These are phyloP conservation scores for Peromyscus aztecus DNA, from an alignment of 2,797 vertebrate species.

Conservation along the genomic window DNA sequence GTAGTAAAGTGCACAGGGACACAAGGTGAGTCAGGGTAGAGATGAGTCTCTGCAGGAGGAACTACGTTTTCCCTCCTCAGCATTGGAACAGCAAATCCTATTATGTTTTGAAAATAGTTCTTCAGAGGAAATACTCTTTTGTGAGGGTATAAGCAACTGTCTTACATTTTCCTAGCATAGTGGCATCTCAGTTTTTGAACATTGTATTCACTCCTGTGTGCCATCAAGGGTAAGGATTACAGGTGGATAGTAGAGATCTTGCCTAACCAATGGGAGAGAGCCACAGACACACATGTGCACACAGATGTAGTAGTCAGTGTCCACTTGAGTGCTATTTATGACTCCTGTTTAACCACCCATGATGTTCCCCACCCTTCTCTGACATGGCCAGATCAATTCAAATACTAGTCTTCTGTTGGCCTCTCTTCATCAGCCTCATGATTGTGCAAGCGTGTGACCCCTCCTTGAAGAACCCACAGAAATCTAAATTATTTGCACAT, in stretches of 20 bases:
- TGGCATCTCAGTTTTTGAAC: background rate
- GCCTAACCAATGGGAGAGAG: no score
- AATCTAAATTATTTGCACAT: background rate
- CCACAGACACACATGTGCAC: background rate
- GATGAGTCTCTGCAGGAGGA: background rate
- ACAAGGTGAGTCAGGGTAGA: background rate
- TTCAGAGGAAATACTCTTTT: conserved; percentile 19
- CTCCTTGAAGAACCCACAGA: no score
- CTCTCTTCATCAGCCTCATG: background rate
- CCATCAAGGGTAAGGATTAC: no score
- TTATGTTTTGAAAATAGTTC: conserved; percentile 19
- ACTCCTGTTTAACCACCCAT: background rate
- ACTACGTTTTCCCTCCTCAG: background rate
- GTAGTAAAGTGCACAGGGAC: background rate
- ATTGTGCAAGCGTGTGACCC: background rate
- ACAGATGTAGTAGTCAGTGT: background rate
- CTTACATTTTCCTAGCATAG: background rate
- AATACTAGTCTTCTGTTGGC: background rate
- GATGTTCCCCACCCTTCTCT: background rate
- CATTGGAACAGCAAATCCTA: background rate
- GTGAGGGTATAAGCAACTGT: background rate
- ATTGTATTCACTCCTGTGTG: background rate
- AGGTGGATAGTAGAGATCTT: background rate
- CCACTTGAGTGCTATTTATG: background rate
- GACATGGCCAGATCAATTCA: background rate